phyloP scores from a whole-genome alignment of 2,888 invertebrate genomes.

The Lasioglossum malachurum region DNA sequence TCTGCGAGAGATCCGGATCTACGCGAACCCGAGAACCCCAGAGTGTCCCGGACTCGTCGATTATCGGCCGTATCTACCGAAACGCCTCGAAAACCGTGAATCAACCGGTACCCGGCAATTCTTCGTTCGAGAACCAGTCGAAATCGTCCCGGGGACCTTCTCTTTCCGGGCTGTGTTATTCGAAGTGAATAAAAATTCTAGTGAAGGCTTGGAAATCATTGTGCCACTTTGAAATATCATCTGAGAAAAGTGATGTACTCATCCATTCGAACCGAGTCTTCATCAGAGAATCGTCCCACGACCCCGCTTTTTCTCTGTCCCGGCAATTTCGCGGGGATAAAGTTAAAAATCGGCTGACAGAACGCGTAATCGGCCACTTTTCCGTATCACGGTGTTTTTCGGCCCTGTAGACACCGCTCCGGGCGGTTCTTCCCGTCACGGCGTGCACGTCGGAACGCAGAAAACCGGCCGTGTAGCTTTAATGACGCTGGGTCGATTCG shows the following conservation, averaged over 20 bases:
- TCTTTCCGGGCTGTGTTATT: neutral
- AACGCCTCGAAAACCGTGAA: neutral
- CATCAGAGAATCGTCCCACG: neutral
- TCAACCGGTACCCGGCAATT: neutral
- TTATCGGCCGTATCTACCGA: slow-evolving; percentile 10
- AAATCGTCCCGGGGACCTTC: neutral
- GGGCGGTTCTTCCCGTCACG: slow-evolving; percentile 16
- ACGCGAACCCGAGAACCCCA: slow-evolving; percentile 39
- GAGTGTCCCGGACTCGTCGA: slow-evolving; percentile 20
- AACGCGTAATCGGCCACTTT: slow-evolving; percentile 15
- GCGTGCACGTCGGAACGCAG: slow-evolving; percentile 24
- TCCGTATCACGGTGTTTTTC: slow-evolving; percentile 13
- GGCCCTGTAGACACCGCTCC: neutral
- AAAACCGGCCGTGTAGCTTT: slow-evolving; percentile 59
- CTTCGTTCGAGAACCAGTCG: neutral
- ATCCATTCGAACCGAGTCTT: neutral
- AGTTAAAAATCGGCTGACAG: neutral
- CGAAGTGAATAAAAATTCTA: no score
- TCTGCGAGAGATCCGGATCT: slow-evolving; percentile 53
- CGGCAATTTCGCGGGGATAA: neutral
- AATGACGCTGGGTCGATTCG: slow-evolving; percentile 72
- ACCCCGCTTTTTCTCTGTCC: neutral
- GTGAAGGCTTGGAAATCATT: no score
- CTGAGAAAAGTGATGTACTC: neutral
- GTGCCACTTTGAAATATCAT: no score